Evolutionary conservation across 2,888 invertebrate genomes (phyloP), one percentile per base, ranked within the genome.

Genomic region (Epinotia nisella): DNA sequence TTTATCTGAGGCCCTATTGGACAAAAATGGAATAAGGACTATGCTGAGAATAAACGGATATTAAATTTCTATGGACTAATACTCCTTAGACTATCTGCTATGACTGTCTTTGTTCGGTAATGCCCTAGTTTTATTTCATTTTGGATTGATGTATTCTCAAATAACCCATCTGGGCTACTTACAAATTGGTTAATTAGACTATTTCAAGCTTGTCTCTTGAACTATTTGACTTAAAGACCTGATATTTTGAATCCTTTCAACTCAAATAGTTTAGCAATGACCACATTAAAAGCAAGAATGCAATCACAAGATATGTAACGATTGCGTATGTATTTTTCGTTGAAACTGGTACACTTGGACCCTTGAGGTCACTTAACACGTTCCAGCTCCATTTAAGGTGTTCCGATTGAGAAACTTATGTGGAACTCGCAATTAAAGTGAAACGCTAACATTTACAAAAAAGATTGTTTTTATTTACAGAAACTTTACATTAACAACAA

Each of bases 391-490:
- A 70, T 80, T 79, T 81, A 84, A 67, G 80, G 81, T 64, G 72
- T 81, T 80, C 82, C 81, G 80, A 81, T 81, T 82, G 80, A 82
- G 74, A 74, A 76, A 74, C 68, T 75, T 55, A 45, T 7, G 15
- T 21, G 29, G 51, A 77, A 78, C 77, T 80, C 75, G 75, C 71
- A 78, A 80, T 79, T 77, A 70, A 74, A 71, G 68, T 67, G 65
- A 74, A 78, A 78, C 78, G 76, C 78, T 60, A 67, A 68, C 75
- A 68, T 71, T 78, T 86, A 87, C 82, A 86, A 88, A 88, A 89
- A 87, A 84, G 83, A 81, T 81, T 1, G n/a, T 49, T 87, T 92
- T 92, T 93, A 94, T 94, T 94, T 94, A 94, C 94, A 94, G 92
- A 93, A 92, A 91, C 90, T 72, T 91, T 93, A 93, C 80, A 90